Evolutionary conservation across 2,797 vertebrate genomes (phyloP).

Genomic region (Trematomus bernacchii): DNA sequence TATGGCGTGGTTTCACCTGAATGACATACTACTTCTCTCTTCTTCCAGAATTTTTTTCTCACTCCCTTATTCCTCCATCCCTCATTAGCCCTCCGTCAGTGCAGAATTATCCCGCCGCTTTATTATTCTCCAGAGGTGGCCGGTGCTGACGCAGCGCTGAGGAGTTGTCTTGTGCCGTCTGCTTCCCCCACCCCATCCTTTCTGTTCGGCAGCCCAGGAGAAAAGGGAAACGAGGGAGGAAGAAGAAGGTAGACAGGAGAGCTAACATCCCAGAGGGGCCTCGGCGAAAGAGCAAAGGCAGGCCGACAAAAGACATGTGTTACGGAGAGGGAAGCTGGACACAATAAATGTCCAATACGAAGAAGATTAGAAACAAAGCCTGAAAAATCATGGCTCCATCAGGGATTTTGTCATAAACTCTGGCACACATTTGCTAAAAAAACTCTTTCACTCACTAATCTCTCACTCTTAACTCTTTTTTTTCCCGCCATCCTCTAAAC

Average conservation of each 20-base stretch:
- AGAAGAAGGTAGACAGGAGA: conserved; percentile 16
- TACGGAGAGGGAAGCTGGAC: conserved; percentile 27
- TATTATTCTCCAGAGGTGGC: conserved; percentile 61
- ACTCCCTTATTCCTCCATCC: conserved; percentile 26
- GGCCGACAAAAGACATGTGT: conserved; percentile 19
- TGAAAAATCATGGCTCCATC: conserved; percentile 40
- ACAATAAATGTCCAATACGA: conserved; percentile 39
- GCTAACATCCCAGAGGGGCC: conserved; percentile 6
- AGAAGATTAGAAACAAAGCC: conserved; percentile 43
- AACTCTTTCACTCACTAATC: conserved; percentile 54
- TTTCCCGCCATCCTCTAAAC: conserved; percentile 38
- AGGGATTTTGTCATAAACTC: conserved; percentile 48
- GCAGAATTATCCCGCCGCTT: conserved; percentile 67
- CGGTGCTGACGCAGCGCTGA: conserved; percentile 65
- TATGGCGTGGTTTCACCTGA: conserved; percentile 39
- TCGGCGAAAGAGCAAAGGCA: conserved; percentile 10
- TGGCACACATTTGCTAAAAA: conserved; percentile 57
- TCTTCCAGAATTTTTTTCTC: background rate
- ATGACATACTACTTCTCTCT: conserved; percentile 27
- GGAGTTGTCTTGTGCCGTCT: conserved; percentile 50
- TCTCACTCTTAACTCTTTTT: conserved; percentile 16
- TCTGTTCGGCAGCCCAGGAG: conserved; percentile 31
- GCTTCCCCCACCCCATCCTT: background rate
- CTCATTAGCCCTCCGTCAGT: conserved; percentile 64
- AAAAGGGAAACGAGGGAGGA: conserved; percentile 23